Percentiles rank a stretch among this genome's conserved stretches.
Conservation (phyloP, 30 jellyfish, hydroid and myxozoan genomes). For the Sanderia malayensis region DNA sequence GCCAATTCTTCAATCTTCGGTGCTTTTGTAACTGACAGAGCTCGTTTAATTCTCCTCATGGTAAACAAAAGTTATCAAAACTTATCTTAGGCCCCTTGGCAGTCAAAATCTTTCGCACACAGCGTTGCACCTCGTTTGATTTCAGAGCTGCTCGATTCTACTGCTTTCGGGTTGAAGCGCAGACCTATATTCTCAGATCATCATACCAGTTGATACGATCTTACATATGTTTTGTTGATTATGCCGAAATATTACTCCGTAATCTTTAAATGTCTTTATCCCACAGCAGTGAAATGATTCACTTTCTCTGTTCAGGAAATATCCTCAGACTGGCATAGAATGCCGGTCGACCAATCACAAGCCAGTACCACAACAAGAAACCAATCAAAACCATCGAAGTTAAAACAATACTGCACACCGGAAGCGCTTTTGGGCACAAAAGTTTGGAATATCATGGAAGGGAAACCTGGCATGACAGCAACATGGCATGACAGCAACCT, state of each 20-base stretch:
- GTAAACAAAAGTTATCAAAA: not conserved
- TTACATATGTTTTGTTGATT: no score
- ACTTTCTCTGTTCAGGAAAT: not conserved
- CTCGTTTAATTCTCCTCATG: conserved; percentile 96
- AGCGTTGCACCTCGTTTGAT: not conserved
- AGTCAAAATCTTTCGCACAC: no score
- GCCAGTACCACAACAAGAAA: not conserved
- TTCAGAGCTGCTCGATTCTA: no score
- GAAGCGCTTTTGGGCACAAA: not conserved
- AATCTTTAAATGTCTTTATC: not conserved
- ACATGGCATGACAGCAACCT: no score
- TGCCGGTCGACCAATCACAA: conserved; percentile 36
- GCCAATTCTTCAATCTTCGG: conserved; percentile 98
- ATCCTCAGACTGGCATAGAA: conserved; percentile 18
- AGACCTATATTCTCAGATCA: no score
- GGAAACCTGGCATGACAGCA: not conserved
- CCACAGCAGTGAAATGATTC: not conserved
- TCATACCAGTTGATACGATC: no score
- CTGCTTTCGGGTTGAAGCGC: no score
- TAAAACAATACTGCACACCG: not conserved
- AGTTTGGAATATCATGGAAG: no score
- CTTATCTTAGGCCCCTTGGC: no score
- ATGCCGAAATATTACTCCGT: no score
- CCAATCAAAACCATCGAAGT: not conserved
- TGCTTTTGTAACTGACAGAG: conserved; percentile 88